phyloP scores from a whole-genome alignment of 1,140 invertebrate genomes.

The Eueides isabella region DNA sequence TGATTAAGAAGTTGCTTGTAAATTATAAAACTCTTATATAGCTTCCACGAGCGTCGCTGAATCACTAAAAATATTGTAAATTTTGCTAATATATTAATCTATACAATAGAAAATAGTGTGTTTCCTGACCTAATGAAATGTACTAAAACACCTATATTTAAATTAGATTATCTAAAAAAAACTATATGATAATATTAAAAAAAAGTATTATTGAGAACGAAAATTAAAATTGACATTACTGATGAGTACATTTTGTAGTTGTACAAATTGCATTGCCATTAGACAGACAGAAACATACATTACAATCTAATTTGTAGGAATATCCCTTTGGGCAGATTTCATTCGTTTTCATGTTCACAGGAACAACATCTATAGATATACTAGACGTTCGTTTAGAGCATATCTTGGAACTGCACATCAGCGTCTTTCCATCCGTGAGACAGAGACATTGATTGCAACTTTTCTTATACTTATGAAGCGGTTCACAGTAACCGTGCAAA shows the following conservation, averaged over 20 bases:
- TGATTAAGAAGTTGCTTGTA: too few species aligned
- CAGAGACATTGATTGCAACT: conserved; percentile 63
- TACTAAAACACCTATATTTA: too few species aligned
- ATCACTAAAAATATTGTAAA: too few species aligned
- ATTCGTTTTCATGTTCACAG: conserved; percentile 40
- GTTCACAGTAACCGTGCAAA: conserved; percentile 61
- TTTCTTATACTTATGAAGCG: conserved; percentile 53
- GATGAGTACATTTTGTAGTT: conserved; percentile 7
- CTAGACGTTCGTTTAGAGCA: conserved; percentile 42
- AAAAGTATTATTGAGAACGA: background rate
- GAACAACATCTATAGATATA: conserved; percentile 52
- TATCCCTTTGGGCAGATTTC: conserved; percentile 51
- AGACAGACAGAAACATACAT: conserved; percentile 2
- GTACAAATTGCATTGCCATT: conserved; percentile 7
- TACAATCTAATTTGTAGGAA: conserved; percentile 60
- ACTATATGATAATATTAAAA: too few species aligned
- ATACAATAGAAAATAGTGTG: too few species aligned
- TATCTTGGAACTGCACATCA: conserved; percentile 50
- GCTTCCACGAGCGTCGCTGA: too few species aligned
- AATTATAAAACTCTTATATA: too few species aligned
- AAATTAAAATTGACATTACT: background rate
- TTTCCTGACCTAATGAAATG: too few species aligned
- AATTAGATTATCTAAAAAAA: too few species aligned
- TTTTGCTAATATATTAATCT: too few species aligned
- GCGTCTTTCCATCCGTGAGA: conserved; percentile 54